Base-by-base conservation (phyloP, 37 sponge, comb jelly and placozoan genomes). In the Bolinopsis microptera region DNA sequence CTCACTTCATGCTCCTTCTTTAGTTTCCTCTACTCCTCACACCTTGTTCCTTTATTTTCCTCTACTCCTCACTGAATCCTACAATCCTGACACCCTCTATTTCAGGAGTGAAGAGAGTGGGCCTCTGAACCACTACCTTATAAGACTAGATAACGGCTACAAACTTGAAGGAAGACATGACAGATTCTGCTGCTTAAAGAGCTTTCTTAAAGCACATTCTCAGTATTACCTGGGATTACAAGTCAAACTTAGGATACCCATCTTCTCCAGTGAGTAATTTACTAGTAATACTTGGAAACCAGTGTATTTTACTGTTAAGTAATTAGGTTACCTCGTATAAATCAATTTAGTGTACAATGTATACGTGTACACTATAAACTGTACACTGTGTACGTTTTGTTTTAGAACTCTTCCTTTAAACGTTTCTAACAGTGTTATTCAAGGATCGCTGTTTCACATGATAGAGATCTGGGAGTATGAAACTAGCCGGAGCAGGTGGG, bases 71-170 rank as follows among this genome's bases (percentile, higher is more conserved):
- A n/a, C n/a, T n/a, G n/a, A n/a, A n/a, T n/a, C n/a, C n/a, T n/a
- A n/a, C n/a, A n/a, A n/a, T n/a, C n/a, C n/a, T 48, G 13, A 48
- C 5, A 48, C 30, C 82, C 3, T 36, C 30, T 33, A 8, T 24
- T n/a, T 2, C 90, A 86, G 90, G 61, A 41, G 90, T 23, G 90
- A 86, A 40, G 61, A 39, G 9, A 35, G 39, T 1, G 36, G 31
- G 0, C 26, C 75, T 3, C 13, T 86, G 90, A 86, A 86, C 90
- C 90, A 86, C 90, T 86, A 86, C 22, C 26, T 86, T 0, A 86
- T 86, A 16, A 40, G 90, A n/a, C 0, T 86, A 30, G 90, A 41
- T 35, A 86, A 86, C n/a, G 90, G 90, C 5, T 86, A 86, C 90
- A 39, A 41, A 48, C 31, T 86, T 8, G 90, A 86, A 28, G 90